A percentile compares a stretch with the other conserved stretches of the same genome.
Evolutionary conservation across 1,140 invertebrate genomes (phyloP).

Genomic region (Heliconius hermathena): DNA sequence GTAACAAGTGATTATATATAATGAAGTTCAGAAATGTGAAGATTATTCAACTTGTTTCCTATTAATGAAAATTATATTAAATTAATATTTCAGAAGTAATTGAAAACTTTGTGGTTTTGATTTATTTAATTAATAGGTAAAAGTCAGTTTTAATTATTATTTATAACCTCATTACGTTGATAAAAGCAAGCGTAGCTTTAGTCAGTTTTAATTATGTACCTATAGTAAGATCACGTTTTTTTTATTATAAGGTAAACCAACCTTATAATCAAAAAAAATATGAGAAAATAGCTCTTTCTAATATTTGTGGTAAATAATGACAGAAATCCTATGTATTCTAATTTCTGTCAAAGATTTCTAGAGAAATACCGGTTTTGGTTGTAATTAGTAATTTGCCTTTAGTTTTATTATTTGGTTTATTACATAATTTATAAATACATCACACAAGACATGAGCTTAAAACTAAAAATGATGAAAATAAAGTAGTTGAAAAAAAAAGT

Average conservation of each 20-base stretch:
- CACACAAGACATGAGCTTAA: too few relatives aligned
- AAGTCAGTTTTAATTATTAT: neutral
- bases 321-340: too few relatives aligned
- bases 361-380: too few relatives aligned
- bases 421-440: too few relatives aligned
- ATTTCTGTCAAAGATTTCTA: too few relatives aligned
- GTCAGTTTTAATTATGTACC: neutral
- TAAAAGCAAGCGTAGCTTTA: neutral
- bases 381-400: too few relatives aligned
- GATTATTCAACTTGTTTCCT: neutral
- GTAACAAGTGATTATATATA: neutral
- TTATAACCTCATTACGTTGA: slow-evolving; percentile 3
- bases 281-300: neutral
- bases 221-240: neutral
- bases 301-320: too few relatives aligned
- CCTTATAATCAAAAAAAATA: too few relatives aligned
- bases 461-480: too few relatives aligned
- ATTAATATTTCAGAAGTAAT: neutral
- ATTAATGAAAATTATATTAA: neutral
- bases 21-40: neutral
- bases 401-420: neutral
- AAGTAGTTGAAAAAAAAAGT: too few relatives aligned
- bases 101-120: neutral
- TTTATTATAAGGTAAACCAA: neutral
- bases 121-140: neutral